phyloP scores from a whole-genome alignment of 53 echinoderm and acorn worm genomes.

The Arbacia lixula region DNA sequence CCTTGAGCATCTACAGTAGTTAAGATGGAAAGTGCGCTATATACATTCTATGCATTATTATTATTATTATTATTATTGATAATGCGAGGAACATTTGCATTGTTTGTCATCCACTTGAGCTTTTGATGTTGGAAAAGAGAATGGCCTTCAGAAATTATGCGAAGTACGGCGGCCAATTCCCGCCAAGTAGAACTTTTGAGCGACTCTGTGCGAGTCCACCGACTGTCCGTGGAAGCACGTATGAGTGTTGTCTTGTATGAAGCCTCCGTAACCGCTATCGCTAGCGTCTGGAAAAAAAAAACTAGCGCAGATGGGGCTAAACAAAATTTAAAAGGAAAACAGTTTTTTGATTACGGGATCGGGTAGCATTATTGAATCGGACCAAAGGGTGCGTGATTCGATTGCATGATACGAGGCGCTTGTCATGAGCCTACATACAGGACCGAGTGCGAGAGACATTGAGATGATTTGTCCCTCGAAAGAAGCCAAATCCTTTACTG shows the following conservation, averaged over 20 bases:
- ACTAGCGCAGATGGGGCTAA: background rate
- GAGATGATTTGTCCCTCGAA: slow-evolving; percentile 54
- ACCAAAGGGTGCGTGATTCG: slow-evolving; percentile 43
- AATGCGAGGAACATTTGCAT: slow-evolving; percentile 21
- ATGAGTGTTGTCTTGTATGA: background rate
- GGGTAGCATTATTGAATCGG: slow-evolving; percentile 27
- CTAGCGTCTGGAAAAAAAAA: slow-evolving; percentile 10
- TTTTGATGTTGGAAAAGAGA: background rate
- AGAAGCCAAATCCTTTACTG: slow-evolving; percentile 21
- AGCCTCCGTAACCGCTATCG: slow-evolving; percentile 3
- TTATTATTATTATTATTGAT: no score
- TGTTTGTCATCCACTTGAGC: slow-evolving; percentile 36
- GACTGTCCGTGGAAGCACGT: slow-evolving; percentile 17
- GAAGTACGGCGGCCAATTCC: slow-evolving; percentile 40
- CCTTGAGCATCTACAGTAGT: no score
- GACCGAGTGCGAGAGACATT: slow-evolving; percentile 40
- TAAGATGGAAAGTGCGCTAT: no score
- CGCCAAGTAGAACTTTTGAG: slow-evolving; percentile 53
- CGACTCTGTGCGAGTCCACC: background rate
- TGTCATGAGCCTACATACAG: slow-evolving; percentile 41
- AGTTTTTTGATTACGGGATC: slow-evolving; percentile 1
- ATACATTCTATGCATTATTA: no score
- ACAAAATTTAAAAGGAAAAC: background rate
- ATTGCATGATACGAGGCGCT: slow-evolving; percentile 41
- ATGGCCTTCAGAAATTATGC: slow-evolving; percentile 12